Conservation (phyloP, 2,113 vertebrate species). For the Daphoenositta chrysoptera region DNA sequence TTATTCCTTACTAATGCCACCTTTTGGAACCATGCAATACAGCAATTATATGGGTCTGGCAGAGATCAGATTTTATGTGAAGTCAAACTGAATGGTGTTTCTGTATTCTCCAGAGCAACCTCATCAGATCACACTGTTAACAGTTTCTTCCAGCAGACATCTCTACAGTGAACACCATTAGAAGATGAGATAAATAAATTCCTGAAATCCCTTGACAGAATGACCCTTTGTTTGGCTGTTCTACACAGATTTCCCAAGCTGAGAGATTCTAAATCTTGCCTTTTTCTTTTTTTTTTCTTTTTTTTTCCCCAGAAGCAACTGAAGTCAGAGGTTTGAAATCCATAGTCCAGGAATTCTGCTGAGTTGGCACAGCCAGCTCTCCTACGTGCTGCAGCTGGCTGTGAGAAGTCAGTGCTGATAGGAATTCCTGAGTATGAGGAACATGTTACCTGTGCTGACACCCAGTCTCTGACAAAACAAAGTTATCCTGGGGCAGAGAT, state of each 20-base stretch:
- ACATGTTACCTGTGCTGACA: not conserved
- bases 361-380: not conserved
- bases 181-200: not conserved
- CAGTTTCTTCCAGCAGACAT: not conserved
- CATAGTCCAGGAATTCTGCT: not conserved
- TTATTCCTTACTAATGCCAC: not conserved
- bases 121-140: not conserved
- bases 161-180: not conserved
- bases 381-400: not conserved
- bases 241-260: not conserved
- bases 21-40: not conserved
- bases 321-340: not conserved
- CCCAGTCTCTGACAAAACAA: not conserved
- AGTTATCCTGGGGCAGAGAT: not conserved
- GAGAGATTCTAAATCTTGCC: not conserved
- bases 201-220: not conserved
- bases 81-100: not conserved
- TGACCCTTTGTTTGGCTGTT: not conserved
- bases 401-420: not conserved
- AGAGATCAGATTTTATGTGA: not conserved
- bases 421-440: not conserved
- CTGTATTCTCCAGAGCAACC: not conserved
- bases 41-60: not conserved
- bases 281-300: not conserved
- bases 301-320: not conserved